Conservation (phyloP, 2,113 vertebrate genomes). For the Gopherus evgoodei region DNA sequence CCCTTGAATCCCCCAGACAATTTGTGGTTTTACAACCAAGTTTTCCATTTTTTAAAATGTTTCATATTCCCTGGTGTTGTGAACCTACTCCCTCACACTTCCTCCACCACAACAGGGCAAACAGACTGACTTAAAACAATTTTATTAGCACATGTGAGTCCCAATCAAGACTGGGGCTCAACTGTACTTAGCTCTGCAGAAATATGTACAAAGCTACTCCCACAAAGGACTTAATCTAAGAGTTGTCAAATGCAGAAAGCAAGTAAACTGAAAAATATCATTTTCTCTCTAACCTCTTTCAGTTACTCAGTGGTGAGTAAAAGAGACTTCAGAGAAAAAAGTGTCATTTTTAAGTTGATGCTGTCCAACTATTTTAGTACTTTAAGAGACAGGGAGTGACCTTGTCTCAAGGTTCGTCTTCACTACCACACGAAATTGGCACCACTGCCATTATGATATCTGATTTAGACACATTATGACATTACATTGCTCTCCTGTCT, state of each 20-base stretch:
- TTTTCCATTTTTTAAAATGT: background rate
- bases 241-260: background rate
- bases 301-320: background rate
- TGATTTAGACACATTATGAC: too few species aligned
- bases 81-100: background rate
- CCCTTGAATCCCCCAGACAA: background rate
- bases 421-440: too few species aligned
- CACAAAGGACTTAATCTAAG: background rate
- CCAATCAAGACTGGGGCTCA: background rate
- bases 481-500: too few species aligned
- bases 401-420: too few species aligned
- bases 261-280: background rate
- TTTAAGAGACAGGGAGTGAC: too few species aligned
- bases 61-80: background rate
- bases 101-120: background rate
- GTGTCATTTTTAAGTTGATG: background rate
- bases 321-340: background rate
- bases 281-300: background rate
- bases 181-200: background rate
- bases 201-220: background rate
- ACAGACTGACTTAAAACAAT: background rate
- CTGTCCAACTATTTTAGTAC: background rate
- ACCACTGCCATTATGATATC: too few species aligned
- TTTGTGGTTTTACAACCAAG: background rate
- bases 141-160: background rate